phyloP scores from a whole-genome alignment of 1,140 invertebrate genomes.

The Drosophila carrolli region DNA sequence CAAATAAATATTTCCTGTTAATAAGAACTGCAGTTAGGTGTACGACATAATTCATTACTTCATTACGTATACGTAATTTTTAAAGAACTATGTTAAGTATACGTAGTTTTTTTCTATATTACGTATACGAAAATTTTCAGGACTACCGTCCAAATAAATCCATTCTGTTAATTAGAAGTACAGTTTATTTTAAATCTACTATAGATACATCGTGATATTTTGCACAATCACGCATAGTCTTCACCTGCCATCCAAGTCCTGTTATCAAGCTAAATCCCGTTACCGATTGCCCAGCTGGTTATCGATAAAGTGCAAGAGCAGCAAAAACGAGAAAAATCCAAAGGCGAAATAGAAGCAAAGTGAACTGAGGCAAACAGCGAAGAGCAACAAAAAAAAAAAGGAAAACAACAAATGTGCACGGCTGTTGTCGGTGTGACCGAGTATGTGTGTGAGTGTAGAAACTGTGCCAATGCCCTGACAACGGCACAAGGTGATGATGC shows the following conservation, averaged over 20 bases:
- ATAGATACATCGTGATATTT: too few relatives aligned
- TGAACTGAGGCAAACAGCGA: conserved; percentile 19
- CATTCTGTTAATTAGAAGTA: too few relatives aligned
- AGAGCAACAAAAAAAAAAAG: conserved; percentile 27
- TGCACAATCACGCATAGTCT: neutral
- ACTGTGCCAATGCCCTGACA: conserved; percentile 84
- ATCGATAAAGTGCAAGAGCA: conserved; percentile 47
- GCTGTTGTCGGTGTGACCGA: conserved; percentile 12
- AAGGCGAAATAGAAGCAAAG: conserved; percentile 50
- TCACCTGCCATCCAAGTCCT: conserved; percentile 19
- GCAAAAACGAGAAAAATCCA: conserved; percentile 65
- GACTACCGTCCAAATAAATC: too few relatives aligned
- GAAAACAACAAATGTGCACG: conserved; percentile 34
- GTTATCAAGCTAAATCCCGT: conserved; percentile 30
- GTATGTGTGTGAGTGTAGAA: conserved; percentile 56
- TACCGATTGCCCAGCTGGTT: conserved; percentile 36
- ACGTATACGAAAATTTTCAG: neutral
- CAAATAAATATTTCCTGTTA: too few relatives aligned
- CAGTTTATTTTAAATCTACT: too few relatives aligned
- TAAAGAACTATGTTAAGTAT: neutral
- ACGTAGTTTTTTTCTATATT: neutral
- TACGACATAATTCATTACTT: too few relatives aligned
- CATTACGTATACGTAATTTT: too few relatives aligned
- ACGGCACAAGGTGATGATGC: conserved; percentile 82
- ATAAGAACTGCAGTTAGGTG: too few relatives aligned